Conservation (phyloP, 1,140 invertebrate genomes). For the Drosophila lini region DNA sequence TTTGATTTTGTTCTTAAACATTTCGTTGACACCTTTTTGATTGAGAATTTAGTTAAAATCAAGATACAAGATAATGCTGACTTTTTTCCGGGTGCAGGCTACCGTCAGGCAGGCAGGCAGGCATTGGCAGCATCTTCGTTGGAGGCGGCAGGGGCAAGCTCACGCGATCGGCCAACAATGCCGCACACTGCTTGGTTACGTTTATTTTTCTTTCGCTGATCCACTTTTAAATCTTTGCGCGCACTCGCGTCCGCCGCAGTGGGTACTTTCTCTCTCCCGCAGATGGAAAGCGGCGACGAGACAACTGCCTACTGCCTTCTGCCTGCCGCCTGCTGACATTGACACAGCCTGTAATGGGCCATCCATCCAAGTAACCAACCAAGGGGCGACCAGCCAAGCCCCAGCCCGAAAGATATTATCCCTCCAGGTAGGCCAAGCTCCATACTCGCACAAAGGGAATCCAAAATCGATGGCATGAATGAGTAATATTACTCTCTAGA, state of each 20-base stretch:
- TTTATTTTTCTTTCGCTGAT: slow-evolving; percentile 78
- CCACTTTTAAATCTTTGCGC: slow-evolving; percentile 79
- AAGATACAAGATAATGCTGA: background rate
- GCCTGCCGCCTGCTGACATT: slow-evolving; percentile 40
- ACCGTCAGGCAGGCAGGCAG: slow-evolving; percentile 4
- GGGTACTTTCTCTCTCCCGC: slow-evolving; percentile 71
- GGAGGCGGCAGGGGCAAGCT: slow-evolving; percentile 46
- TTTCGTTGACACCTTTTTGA: background rate
- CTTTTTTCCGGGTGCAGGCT: slow-evolving; percentile 4
- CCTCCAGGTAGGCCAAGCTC: background rate
- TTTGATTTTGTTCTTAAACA: too few species aligned
- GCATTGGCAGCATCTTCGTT: slow-evolving; percentile 56
- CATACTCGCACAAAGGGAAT: slow-evolving; percentile 2
- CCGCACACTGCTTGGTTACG: slow-evolving; percentile 75
- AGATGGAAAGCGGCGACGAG: slow-evolving; percentile 70
- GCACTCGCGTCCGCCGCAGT: slow-evolving; percentile 43
- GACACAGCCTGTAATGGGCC: slow-evolving; percentile 47
- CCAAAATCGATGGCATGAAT: background rate
- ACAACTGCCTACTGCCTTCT: slow-evolving; percentile 39
- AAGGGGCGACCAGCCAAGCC: slow-evolving; percentile 5
- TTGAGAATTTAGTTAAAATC: background rate
- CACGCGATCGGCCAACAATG: slow-evolving; percentile 65
- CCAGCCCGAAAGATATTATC: background rate
- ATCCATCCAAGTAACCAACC: slow-evolving; percentile 9
- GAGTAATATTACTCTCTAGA: background rate